Conservation (phyloP, 2,888 invertebrate genomes). For the Drosophila prostipennis region DNA sequence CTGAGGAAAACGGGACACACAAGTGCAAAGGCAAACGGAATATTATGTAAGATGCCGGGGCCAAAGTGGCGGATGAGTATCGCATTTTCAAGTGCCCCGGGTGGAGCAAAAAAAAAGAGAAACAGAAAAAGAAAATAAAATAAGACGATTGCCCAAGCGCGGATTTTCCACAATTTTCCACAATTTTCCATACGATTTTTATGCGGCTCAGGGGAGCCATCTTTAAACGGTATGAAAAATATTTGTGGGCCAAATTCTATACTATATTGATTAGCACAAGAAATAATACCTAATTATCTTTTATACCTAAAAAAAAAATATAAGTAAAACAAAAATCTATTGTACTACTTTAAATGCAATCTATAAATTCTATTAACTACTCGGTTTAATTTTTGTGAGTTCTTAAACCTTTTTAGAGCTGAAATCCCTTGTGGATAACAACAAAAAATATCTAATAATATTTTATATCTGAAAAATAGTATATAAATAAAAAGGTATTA, state of each 20-base stretch:
- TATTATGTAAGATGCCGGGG: slow-evolving; percentile 56
- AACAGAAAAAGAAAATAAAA: not conserved
- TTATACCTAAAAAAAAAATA: no score
- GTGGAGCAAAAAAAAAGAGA: not conserved
- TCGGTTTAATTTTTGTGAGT: no score
- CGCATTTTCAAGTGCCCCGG: slow-evolving; percentile 10
- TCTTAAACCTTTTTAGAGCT: no score
- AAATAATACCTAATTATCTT: no score
- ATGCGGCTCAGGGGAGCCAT: not conserved
- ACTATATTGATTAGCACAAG: not conserved
- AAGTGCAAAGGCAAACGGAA: slow-evolving; percentile 52
- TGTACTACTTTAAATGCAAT: no score
- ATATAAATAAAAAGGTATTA: no score
- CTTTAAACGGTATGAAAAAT: not conserved
- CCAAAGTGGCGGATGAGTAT: slow-evolving; percentile 37
- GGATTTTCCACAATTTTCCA: slow-evolving; percentile 1
- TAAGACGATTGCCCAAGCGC: not conserved
- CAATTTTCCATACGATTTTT: slow-evolving; percentile 3
- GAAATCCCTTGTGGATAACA: no score
- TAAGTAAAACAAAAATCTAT: no score
- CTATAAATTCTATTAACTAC: no score
- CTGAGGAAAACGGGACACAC: slow-evolving; percentile 6
- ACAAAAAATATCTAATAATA: no score
- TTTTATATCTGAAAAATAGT: no score
- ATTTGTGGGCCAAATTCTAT: not conserved